Percentiles rank a stretch among this genome's conserved stretches.
Conservation (phyloP, 2,113 vertebrate genomes). For the Ptilorrhoa leucosticta region DNA sequence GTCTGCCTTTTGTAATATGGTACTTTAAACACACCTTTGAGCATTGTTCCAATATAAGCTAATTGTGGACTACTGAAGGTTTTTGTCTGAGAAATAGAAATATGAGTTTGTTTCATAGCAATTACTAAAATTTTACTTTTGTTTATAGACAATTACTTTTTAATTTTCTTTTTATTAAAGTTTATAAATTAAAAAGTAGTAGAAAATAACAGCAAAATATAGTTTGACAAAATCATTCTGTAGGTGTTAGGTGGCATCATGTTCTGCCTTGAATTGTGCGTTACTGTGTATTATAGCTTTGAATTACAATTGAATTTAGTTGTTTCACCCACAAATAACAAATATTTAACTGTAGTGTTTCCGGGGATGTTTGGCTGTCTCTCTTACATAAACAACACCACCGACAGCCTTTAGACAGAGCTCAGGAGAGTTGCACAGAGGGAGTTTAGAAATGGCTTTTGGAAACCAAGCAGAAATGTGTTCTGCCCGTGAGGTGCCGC, state of each 20-base stretch:
- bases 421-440: neutral
- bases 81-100: neutral
- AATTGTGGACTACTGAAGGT: neutral
- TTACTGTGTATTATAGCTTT: neutral
- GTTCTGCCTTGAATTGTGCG: neutral
- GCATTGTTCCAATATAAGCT: neutral
- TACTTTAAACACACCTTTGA: neutral
- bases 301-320: neutral
- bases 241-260: neutral
- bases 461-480: fast-evolving
- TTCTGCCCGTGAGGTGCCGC: fast-evolving
- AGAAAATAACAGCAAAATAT: neutral
- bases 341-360: neutral
- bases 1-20: neutral
- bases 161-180: neutral
- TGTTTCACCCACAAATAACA: neutral
- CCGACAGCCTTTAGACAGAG: neutral
- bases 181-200: neutral
- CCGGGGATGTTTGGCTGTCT: neutral
- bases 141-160: neutral
- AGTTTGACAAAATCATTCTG: neutral
- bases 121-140: neutral
- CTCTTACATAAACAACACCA: fast-evolving
- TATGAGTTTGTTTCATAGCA: neutral
- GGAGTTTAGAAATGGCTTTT: neutral